Base-by-base conservation (phyloP, 2,797 vertebrate species). In the Onychomys torridus region DNA sequence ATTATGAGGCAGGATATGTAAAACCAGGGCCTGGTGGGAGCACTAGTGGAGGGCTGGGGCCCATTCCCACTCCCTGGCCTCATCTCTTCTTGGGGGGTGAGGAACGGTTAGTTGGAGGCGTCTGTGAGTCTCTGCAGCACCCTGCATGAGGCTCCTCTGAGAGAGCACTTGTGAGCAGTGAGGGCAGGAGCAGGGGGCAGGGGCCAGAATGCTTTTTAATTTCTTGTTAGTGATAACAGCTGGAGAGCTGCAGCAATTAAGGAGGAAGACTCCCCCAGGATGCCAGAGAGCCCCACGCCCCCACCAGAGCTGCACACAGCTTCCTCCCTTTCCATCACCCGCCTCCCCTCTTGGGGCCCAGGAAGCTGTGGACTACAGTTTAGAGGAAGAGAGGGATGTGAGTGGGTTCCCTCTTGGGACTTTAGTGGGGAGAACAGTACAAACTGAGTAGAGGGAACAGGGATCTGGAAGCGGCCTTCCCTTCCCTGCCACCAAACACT, bases 191-290 rank as follows among this genome's bases (percentile, higher is more conserved):
- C 0, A 37, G 12, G 55, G 78, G 61, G 86, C 97, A 98, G 98
- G 98, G 98, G 98, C 98, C 98, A 98, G 98, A 96, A 96, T 98
- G 97, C 97, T 98, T 98, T 98, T 98, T 99, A 98, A 98, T 99
- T 99, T 99, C 98, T 98, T 88, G 97, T 98, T 97, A 98, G 98
- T 96, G 98, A 98, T 96, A 7, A 97, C 98, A 98, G 98, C 98
- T 98, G 98, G 98, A 98, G 98, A 98, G 97, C 96, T 98, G 95
- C 98, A 98, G 97, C 98, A 99, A 99, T 99, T 99, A 99, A 98
- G 95, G 98, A 98, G 98, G 98, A 98, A 98, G 97, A 98, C 98
- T 99, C 98, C 98, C 98, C 98, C 98, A 96, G 98, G 98, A 98
- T 96, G 95, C 97, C 4, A 98, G 1, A 13, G 91, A 97, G 98